phyloP scores from a whole-genome alignment of 2,797 vertebrate genomes.

The Lophotriccus pileatus region DNA sequence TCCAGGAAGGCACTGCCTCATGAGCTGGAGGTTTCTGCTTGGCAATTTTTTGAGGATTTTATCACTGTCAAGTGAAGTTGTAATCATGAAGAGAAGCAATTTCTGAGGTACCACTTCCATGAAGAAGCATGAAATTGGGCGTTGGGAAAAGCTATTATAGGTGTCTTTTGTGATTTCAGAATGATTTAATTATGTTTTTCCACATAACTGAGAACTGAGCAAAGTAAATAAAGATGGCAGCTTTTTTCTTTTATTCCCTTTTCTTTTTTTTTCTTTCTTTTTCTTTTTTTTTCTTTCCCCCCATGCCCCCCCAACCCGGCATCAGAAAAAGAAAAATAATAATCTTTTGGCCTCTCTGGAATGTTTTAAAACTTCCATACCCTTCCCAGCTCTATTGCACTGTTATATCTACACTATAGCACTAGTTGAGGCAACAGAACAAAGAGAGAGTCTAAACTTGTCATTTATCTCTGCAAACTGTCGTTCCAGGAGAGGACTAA shows the following conservation, averaged over 20 bases:
- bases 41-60: constrained; percentile 61
- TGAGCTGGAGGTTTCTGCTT: constrained; percentile 25
- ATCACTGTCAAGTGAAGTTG: constrained; percentile 48
- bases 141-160: constrained; percentile 31
- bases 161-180: constrained; percentile 40
- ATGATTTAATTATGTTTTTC: constrained; percentile 63
- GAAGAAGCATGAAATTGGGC: constrained; percentile 60
- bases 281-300: fast-evolving
- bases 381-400: not conserved
- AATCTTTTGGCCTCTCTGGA: not conserved
- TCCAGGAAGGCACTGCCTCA: not conserved
- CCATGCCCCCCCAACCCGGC: too few relatives aligned
- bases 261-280: not conserved
- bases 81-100: constrained; percentile 45
- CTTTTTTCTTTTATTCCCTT: too few relatives aligned
- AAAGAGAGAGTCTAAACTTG: not conserved
- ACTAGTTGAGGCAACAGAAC: not conserved
- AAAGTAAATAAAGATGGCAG: constrained; percentile 27
- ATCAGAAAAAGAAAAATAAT: not conserved
- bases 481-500: not conserved
- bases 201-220: not conserved
- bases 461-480: not conserved
- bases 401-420: not conserved
- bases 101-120: constrained; percentile 53
- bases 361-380: not conserved